These are phyloP conservation scores for Griposia aprilina DNA, from an alignment of 2,888 invertebrate species.

Conservation along the genomic window DNA sequence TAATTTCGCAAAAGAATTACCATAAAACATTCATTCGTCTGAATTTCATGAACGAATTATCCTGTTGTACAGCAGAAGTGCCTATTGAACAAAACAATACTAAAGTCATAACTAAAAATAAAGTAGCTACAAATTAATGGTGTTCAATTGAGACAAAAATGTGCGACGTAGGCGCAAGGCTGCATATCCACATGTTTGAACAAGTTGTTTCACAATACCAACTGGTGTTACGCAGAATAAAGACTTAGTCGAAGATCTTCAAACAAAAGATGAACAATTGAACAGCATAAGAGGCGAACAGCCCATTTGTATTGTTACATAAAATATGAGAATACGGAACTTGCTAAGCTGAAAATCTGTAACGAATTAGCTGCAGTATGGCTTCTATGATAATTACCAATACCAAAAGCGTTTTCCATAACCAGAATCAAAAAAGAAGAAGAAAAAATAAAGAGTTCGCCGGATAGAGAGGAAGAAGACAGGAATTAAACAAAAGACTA, in stretches of 20 bases:
- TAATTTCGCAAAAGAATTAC: slow-evolving; percentile 33
- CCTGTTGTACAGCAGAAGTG: slow-evolving; percentile 12
- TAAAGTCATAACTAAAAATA: slow-evolving; percentile 20
- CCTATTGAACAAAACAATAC: slow-evolving; percentile 14
- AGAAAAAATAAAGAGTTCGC: not conserved
- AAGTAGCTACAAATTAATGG: slow-evolving; percentile 42
- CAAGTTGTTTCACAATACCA: slow-evolving; percentile 71
- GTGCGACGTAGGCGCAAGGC: slow-evolving; percentile 55
- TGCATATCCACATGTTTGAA: slow-evolving; percentile 70
- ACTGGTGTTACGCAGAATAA: slow-evolving; percentile 47
- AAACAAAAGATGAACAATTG: slow-evolving; percentile 56
- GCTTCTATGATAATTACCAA: slow-evolving; percentile 7
- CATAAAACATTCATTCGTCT: slow-evolving; percentile 23
- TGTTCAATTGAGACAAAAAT: slow-evolving; percentile 48
- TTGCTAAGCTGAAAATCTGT: slow-evolving; percentile 17
- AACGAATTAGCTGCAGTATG: not conserved
- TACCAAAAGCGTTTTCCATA: not conserved
- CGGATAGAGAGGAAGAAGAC: not conserved
- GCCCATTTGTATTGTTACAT: slow-evolving; percentile 32
- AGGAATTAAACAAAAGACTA: not conserved
- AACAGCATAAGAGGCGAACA: slow-evolving; percentile 32
- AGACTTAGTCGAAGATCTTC: slow-evolving; percentile 39
- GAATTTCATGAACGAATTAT: slow-evolving; percentile 44
- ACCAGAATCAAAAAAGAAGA: not conserved
- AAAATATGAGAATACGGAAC: slow-evolving; percentile 38